Conservation (phyloP, 2,888 invertebrate genomes). For the Nemoura dubitans region DNA sequence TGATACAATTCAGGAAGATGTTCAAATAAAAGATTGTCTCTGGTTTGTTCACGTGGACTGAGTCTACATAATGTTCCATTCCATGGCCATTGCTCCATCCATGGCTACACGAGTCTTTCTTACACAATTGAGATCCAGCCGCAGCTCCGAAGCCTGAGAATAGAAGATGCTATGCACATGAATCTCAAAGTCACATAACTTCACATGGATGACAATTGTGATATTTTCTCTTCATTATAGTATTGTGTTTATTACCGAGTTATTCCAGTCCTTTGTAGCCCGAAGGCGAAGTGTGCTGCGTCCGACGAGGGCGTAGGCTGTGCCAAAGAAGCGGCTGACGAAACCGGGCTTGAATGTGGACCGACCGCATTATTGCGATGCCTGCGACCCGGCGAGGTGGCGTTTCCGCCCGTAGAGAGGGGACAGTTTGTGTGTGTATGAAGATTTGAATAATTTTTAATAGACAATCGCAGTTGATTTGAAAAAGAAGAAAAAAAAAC, state of each 20-base stretch:
- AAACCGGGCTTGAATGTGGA: slow-evolving; percentile 27
- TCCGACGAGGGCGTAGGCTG: not conserved
- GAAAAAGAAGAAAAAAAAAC: not conserved
- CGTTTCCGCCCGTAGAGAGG: slow-evolving; percentile 16
- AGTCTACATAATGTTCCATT: too few relatives aligned
- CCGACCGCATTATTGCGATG: slow-evolving; percentile 13
- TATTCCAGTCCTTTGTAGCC: slow-evolving; percentile 27
- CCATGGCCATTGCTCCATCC: too few relatives aligned
- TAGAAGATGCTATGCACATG: too few relatives aligned
- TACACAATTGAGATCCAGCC: too few relatives aligned
- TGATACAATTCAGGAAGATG: too few relatives aligned
- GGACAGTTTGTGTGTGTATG: not conserved
- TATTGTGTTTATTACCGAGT: slow-evolving; percentile 20
- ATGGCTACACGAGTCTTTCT: too few relatives aligned
- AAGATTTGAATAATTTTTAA: not conserved
- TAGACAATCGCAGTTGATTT: not conserved
- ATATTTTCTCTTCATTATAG: slow-evolving; percentile 27
- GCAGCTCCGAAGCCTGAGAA: too few relatives aligned
- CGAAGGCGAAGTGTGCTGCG: not conserved
- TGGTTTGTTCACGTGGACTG: too few relatives aligned
- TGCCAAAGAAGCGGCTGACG: not conserved
- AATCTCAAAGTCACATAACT: too few relatives aligned
- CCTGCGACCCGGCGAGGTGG: not conserved
- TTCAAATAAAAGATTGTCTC: too few relatives aligned
- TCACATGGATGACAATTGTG: not conserved